These are phyloP conservation scores for Conchocele bisecta DNA, from an alignment of 2,888 invertebrate species.

Conservation along the genomic window DNA sequence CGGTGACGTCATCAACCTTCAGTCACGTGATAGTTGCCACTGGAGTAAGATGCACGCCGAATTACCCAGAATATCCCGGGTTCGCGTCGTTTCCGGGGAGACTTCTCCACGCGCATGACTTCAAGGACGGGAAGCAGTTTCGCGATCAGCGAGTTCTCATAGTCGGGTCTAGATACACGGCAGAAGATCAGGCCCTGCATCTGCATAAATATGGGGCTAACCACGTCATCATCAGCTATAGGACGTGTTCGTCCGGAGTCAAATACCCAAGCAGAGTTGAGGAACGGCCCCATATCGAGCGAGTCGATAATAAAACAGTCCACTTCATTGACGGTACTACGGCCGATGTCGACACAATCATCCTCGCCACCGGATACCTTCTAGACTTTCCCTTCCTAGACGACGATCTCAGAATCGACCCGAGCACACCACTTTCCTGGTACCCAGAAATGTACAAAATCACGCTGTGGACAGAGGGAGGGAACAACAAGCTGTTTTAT, in stretches of 20 bases:
- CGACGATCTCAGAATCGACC: not conserved
- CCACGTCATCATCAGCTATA: not conserved
- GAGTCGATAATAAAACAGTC: not conserved
- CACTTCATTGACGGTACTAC: not conserved
- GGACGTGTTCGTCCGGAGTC: not conserved
- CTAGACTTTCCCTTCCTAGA: not conserved
- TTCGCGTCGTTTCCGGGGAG: slow-evolving; percentile 13
- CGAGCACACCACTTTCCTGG: not conserved
- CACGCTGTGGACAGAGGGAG: not conserved
- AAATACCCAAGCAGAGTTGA: slow-evolving; percentile 8
- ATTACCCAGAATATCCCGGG: slow-evolving; percentile 10
- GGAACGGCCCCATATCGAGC: slow-evolving; percentile 15
- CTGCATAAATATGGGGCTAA: not conserved
- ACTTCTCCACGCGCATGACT: slow-evolving; percentile 24
- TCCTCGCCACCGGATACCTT: not conserved
- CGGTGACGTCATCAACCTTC: slow-evolving; percentile 3
- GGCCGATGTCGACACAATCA: not conserved
- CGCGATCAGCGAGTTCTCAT: slow-evolving; percentile 14
- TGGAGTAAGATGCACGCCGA: slow-evolving; percentile 11
- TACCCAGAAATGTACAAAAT: slow-evolving; percentile 1
- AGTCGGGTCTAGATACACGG: slow-evolving; percentile 8
- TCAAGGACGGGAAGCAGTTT: slow-evolving; percentile 10
- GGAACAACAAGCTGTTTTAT: slow-evolving; percentile 1
- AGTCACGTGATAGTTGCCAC: slow-evolving; percentile 13
- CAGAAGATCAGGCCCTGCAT: slow-evolving; percentile 18